Evolutionary conservation across 2,797 vertebrate species (phyloP), one percentile per base, ranked within the genome.

Genomic region (Menidia menidia): DNA sequence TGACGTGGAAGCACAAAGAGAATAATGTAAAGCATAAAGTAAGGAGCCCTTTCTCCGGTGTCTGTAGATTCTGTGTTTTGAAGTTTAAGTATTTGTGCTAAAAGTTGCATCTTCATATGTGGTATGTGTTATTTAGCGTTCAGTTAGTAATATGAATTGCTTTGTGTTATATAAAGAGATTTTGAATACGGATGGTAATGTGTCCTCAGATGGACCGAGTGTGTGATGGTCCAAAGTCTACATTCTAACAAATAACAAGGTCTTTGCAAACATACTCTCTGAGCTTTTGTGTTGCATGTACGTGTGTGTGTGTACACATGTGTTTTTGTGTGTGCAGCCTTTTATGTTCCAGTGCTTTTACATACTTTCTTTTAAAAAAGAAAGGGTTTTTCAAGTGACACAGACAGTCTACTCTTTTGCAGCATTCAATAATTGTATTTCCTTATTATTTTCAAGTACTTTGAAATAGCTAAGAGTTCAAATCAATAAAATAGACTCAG

Each of bases 211-310:
- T 84, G 56, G 19, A 73, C 68, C 33, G 0, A 7, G 15, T 73
- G 19, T 75, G 42, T 73, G 70, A 68, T 19, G 74, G 82, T 85
- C 76, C 90, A 93, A 94, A 93, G 93, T 94, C 87, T 88, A 64
- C 44, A 66, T 59, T 73, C 50, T 85, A 88, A 87, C 88, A 94
- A 93, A 93, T 79, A 91, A 9, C 25, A 51, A 13, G 16, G 67
- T 71, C 71, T 90, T 73, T 78, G 82, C 78, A 91, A 93, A 92
- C 77, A 92, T 88, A 78, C 74, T 81, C 85, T 87, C 61, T 90
- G 88, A 78, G 63, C 62, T 16, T 47, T 15, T 57, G 25, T 62
- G 60, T 35, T 73, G 64, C 35, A 68, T 43, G 30, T 14, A 3
- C 16, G 7, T 5, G 16, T 39, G 35, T 39, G 35, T 39, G 35